These are phyloP conservation scores for Lycodopsis pacificus DNA, from an alignment of 2,797 vertebrate genomes.

Conservation along the genomic window DNA sequence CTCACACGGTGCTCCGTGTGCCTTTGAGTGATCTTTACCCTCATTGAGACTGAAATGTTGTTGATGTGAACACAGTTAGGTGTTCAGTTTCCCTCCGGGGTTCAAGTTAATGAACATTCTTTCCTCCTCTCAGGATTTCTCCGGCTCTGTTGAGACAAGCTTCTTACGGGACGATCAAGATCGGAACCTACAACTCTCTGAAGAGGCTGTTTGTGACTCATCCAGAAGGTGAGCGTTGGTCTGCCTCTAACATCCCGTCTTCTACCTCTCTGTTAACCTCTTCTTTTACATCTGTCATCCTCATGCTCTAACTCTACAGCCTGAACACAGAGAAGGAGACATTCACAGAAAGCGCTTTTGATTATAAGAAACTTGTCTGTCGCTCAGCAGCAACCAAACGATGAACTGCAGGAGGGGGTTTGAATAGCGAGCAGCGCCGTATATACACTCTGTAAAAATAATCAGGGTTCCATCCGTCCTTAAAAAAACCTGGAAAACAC, in stretches of 20 bases:
- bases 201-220: conserved; percentile 93
- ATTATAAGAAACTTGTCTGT: neutral
- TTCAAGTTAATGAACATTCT: neutral
- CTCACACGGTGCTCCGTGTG: neutral
- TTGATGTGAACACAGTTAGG: neutral
- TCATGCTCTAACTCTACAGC: neutral
- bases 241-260: neutral
- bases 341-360: neutral
- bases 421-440: neutral
- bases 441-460: no score
- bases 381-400: neutral
- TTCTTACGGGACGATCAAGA: conserved; percentile 97
- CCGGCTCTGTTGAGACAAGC: conserved; percentile 94
- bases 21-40: neutral
- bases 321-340: neutral
- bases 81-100: neutral
- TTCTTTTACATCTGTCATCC: neutral
- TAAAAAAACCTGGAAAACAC: no score
- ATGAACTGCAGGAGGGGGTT: neutral
- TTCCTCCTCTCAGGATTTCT: conserved; percentile 87
- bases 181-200: conserved; percentile 96
- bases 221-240: conserved; percentile 89
- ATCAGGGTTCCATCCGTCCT: no score
- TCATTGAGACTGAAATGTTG: neutral
- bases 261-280: no score